phyloP scores from a whole-genome alignment of 2,113 vertebrate species.

The Tringa solitaria region DNA sequence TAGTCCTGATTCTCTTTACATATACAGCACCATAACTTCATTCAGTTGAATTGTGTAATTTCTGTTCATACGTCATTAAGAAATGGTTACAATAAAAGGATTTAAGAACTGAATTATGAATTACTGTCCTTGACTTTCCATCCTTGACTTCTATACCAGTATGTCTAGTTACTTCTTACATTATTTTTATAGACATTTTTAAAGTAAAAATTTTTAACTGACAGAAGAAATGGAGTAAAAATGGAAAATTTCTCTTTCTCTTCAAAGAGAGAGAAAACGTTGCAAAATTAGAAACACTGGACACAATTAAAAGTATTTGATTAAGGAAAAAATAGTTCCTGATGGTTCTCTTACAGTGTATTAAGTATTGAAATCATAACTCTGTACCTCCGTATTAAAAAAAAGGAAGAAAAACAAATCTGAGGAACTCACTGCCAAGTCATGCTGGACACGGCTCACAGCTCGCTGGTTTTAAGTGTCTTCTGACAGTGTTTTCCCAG shows the following conservation, averaged over 20 bases:
- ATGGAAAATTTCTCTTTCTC: neutral
- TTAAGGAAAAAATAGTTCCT: neutral
- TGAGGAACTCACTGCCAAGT: neutral
- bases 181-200: neutral
- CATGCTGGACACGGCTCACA: neutral
- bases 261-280: neutral
- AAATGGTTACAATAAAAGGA: neutral
- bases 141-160: neutral
- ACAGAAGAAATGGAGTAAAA: neutral
- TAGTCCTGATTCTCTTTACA: neutral
- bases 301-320: neutral
- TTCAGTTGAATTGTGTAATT: neutral
- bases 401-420: neutral
- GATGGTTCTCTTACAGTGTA: neutral
- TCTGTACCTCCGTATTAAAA: neutral
- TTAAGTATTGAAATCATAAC: neutral
- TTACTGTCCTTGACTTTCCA: neutral
- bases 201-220: neutral
- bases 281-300: neutral
- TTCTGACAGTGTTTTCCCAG: neutral
- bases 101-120: neutral
- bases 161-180: neutral
- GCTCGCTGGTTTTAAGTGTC: neutral
- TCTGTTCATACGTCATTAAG: neutral
- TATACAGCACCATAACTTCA: neutral